Base-by-base conservation (phyloP, 1,140 invertebrate species). In the Papilio xuthus region DNA sequence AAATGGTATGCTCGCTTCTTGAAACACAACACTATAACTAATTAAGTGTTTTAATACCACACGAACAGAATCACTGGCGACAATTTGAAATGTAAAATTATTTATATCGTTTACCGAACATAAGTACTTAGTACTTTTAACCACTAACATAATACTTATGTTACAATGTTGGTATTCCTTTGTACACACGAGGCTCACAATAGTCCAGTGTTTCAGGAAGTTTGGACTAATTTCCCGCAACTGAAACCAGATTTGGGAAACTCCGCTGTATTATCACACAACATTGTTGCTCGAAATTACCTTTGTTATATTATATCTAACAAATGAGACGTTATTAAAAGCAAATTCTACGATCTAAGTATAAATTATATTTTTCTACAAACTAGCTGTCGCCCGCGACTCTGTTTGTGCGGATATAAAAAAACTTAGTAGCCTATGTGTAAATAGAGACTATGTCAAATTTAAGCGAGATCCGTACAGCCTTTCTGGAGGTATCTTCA, bases 251-350 rank as follows among this genome's bases (percentile, higher is more conserved):
- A 28, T 67, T 67, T 15, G 53, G n/a, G 9, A 28, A 32, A 67
- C 13, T 67, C 12, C 26, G 13, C 12, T 32, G 20, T 32, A 32
- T 28, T 15, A 26, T 67, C 32, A 20, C n/a, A 56, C 53, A 7
- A 56, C 60, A 67, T 67, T 67, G 60, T 67, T 28, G 56, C 20
- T 56, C 53, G 26, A 26, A 28, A 28, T 28, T 63, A 63, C 60
- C 60, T 67, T 67, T 67, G 60, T 67, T 28, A 32, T 67, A 67
- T 28, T 67, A 67, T 67, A 13, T 28, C 20, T 28, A 2, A 9
- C 23, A 28, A 32, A 67, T 67, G 4, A 67, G 15, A 7, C 13
- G 26, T 67, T 15, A 67, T 67, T 67, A 28, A 67, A 15, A 60
- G 20, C 23, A 26, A 53, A 9, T 60, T 60, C 56, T 60, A 60